Conservation (phyloP, 2,888 invertebrate species). For the Dilophus febrilis region DNA sequence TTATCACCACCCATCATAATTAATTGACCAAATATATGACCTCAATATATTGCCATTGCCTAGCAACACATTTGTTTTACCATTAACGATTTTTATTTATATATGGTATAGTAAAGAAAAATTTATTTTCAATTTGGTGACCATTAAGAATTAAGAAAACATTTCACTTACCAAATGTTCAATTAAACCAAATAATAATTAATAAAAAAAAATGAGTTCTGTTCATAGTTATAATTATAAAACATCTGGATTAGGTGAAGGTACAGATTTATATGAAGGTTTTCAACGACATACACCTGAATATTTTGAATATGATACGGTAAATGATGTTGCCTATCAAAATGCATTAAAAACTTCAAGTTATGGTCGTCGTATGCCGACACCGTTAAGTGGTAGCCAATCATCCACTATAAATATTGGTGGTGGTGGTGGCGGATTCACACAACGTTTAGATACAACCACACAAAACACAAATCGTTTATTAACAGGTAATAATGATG, state of each 20-base stretch:
- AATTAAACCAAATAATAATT: neutral
- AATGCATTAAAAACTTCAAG: slow-evolving; percentile 8
- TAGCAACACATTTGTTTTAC: no score
- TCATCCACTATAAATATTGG: no score
- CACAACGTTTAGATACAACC: neutral
- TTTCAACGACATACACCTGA: slow-evolving; percentile 5
- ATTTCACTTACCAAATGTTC: neutral
- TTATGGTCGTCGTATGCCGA: slow-evolving; percentile 7
- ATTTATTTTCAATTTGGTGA: no score
- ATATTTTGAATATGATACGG: neutral
- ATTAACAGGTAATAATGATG: neutral
- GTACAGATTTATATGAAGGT: slow-evolving; percentile 6
- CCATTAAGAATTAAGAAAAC: no score
- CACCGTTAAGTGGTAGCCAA: slow-evolving; percentile 7
- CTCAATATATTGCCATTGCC: no score
- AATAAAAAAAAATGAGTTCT: neutral
- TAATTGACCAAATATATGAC: no score
- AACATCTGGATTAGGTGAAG: neutral
- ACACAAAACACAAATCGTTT: no score
- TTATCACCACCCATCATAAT: no score
- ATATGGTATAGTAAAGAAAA: neutral
- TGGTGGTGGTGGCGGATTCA: neutral
- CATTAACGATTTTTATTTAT: no score
- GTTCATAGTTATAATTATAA: no score
- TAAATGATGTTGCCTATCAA: slow-evolving; percentile 5